Conservation (phyloP, 2,113 vertebrate species). For the Geococcyx californianus region DNA sequence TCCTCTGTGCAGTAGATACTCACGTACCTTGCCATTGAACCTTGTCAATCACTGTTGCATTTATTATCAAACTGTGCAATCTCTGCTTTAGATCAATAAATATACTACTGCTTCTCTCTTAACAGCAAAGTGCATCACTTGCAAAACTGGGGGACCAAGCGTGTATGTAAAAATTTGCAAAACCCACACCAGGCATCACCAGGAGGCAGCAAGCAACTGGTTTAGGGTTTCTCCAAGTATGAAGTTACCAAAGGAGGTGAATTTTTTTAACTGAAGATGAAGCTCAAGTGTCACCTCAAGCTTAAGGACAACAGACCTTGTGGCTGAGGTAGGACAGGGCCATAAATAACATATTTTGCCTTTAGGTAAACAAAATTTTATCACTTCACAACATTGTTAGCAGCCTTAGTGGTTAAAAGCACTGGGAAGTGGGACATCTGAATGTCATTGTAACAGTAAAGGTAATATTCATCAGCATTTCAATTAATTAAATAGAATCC, state of each 20-base stretch:
- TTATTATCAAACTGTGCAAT: no score
- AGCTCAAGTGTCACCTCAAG: not conserved
- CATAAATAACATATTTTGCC: not conserved
- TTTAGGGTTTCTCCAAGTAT: not conserved
- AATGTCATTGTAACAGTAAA: not conserved
- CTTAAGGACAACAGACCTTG: not conserved
- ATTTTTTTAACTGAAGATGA: not conserved
- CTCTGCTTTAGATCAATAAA: no score
- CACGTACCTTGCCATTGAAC: no score
- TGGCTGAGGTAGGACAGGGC: not conserved
- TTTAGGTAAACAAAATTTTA: not conserved
- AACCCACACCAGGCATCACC: accelerated
- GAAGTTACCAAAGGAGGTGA: not conserved
- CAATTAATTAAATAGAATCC: not conserved
- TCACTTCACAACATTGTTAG: no score
- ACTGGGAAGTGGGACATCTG: not conserved
- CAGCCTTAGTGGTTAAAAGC: not conserved
- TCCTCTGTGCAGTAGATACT: no score
- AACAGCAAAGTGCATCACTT: no score
- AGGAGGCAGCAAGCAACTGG: not conserved
- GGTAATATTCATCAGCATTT: not conserved
- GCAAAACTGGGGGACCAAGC: no score
- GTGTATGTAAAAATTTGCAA: no score
- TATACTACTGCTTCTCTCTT: no score
- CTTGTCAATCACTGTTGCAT: no score